A percentile compares a stretch with the other conserved stretches of the same genome.
Evolutionary conservation across 2,888 invertebrate species (phyloP).

Genomic region (Amiota communis): DNA sequence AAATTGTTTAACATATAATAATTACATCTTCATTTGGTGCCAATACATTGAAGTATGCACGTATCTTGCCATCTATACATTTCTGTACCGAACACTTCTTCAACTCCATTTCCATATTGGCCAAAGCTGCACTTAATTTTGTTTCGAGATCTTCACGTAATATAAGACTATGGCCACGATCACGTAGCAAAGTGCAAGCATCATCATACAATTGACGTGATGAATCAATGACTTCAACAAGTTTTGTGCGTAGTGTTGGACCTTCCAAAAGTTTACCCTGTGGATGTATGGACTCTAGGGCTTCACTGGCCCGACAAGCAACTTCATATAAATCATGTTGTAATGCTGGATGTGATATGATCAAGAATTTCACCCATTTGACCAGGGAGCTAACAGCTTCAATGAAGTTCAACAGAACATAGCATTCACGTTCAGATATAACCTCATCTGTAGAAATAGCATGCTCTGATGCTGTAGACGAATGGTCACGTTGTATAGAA

Average conservation of each 20-base stretch:
- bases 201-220: slow-evolving; percentile 80
- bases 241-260: slow-evolving; percentile 81
- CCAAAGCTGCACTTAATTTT: slow-evolving; percentile 79
- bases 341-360: slow-evolving; percentile 80
- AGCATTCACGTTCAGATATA: slow-evolving; percentile 74
- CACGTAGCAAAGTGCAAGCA: slow-evolving; percentile 80
- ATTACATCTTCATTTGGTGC: slow-evolving; percentile 72
- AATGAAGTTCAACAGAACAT: slow-evolving; percentile 81
- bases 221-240: slow-evolving; percentile 77
- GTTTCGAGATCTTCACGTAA: slow-evolving; percentile 80
- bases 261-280: slow-evolving; percentile 87
- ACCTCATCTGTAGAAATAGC: slow-evolving; percentile 72
- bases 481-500: slow-evolving; percentile 74
- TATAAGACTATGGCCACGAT: slow-evolving; percentile 79
- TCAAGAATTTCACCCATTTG: slow-evolving; percentile 83
- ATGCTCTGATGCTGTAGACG: slow-evolving; percentile 71
- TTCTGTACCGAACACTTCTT: slow-evolving; percentile 78
- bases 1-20: neutral
- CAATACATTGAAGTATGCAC: slow-evolving; percentile 72
- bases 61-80: slow-evolving; percentile 69
- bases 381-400: slow-evolving; percentile 89
- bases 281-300: slow-evolving; percentile 84
- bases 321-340: slow-evolving; percentile 84
- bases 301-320: slow-evolving; percentile 81
- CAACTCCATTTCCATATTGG: slow-evolving; percentile 82